phyloP scores from a whole-genome alignment of 92 coral and sea anemone species.

The Plumapathes pennacea region DNA sequence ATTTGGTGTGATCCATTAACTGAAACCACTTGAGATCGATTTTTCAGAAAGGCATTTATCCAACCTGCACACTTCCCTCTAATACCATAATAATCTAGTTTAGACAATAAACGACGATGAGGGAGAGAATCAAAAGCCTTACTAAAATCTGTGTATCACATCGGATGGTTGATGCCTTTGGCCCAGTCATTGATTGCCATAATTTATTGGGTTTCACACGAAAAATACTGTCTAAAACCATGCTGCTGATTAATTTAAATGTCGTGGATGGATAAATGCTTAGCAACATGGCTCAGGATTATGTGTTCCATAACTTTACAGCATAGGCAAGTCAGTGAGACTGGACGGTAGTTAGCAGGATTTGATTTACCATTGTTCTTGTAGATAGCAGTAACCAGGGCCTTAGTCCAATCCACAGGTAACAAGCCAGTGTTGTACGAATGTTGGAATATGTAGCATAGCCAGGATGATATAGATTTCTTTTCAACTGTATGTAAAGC shows the following conservation, averaged over 20 bases:
- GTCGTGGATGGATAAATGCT: conserved; percentile 32
- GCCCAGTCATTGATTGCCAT: conserved; percentile 22
- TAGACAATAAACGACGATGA: conserved; percentile 9
- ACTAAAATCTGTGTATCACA: conserved; percentile 8
- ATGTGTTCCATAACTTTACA: conserved; percentile 55
- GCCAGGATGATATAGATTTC: conserved; percentile 16
- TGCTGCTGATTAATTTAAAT: conserved; percentile 50
- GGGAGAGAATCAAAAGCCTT: conserved; percentile 22
- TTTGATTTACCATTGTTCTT: conserved; percentile 24
- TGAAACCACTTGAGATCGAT: conserved; percentile 15
- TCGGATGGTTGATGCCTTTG: conserved; percentile 9
- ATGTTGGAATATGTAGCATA: conserved; percentile 42
- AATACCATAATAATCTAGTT: conserved; percentile 23
- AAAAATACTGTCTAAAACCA: conserved; percentile 49
- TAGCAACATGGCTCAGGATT: conserved; percentile 55
- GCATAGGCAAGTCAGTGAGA: conserved; percentile 36
- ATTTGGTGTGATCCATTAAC: too few species aligned
- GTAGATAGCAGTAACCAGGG: conserved; percentile 41
- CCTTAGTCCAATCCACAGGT: conserved; percentile 48
- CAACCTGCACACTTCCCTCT: not conserved
- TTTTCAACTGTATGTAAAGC: conserved; percentile 1
- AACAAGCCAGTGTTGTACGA: conserved; percentile 5
- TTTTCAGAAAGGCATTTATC: conserved; percentile 1
- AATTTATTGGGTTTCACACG: conserved; percentile 55
- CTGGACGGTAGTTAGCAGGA: conserved; percentile 50